These are phyloP conservation scores for Hozukius guyotensis DNA, from an alignment of 2,797 vertebrate species.

Conservation along the genomic window DNA sequence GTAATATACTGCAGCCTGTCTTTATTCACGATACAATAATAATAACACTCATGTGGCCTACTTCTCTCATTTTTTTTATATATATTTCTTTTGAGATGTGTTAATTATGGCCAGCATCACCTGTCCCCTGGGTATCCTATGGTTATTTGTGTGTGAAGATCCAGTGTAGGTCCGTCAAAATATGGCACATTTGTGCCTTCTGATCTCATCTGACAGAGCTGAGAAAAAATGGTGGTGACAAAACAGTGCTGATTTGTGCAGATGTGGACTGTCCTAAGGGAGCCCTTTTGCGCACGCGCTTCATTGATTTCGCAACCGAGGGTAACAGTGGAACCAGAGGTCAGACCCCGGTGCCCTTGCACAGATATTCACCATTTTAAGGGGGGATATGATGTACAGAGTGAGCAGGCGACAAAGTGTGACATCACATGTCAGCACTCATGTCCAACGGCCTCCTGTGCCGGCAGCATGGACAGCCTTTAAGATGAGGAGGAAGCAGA, in stretches of 20 bases:
- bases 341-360: constrained; percentile 53
- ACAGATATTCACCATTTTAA: constrained; percentile 59
- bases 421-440: constrained; percentile 39
- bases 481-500: background rate
- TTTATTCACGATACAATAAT: background rate
- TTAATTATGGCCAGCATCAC: constrained; percentile 31
- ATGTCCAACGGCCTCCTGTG: background rate
- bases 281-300: constrained; percentile 46
- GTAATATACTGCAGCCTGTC: background rate
- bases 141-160: constrained; percentile 70
- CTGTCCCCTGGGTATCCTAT: constrained; percentile 59
- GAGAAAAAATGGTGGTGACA: constrained; percentile 66
- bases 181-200: constrained; percentile 69
- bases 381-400: constrained; percentile 44
- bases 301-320: constrained; percentile 74
- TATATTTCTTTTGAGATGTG: constrained; percentile 1
- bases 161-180: constrained; percentile 49
- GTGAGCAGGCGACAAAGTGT: constrained; percentile 26
- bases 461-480: constrained; percentile 14
- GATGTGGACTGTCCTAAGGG: constrained; percentile 76
- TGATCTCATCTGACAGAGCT: constrained; percentile 77
- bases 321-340: constrained; percentile 63
- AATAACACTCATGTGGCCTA: background rate
- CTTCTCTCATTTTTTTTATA: background rate
- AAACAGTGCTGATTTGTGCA: constrained; percentile 76